Base-by-base conservation (phyloP, 1,140 invertebrate species). In the Leptinotarsa defecta region DNA sequence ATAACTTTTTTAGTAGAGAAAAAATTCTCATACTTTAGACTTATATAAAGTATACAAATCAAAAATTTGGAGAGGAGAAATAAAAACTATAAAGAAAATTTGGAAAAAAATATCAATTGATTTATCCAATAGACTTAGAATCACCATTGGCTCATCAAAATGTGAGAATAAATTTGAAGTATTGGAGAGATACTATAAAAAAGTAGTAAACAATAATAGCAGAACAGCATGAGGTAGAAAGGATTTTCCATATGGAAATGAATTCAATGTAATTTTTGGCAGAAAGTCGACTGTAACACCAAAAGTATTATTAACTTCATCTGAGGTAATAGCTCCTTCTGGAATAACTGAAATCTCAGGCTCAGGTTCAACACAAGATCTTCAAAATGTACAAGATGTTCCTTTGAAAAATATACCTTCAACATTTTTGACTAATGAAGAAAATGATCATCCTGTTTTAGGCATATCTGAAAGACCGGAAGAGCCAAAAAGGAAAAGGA, bases 41-140 rank as follows among this genome's bases (percentile, higher is more conserved):
- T 48, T 61, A 24, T 71, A 48, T 27, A 71, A 52, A 22, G 15
- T 49, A 52, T 71, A 71, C 49, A 71, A 71, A 71, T 49, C 49
- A n/a, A 48, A 20, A 52, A 8, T 24, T 5, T 20, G 24, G n/a
- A 71, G 43, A 57, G 48, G 48, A 8, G 24, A 71, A 43, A 71
- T 71, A 71, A 71, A 71, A 71, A 71, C 69, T 11, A 24, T 57
- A 3, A 71, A 71, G n/a, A 20, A 71, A 71, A 71, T 71, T 19
- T 71, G 69, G 20, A 20, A 61, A 24, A 22, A 49, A 52, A 57
- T 71, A 15, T 17, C 69, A 4, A 24, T 22, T 17, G n/a, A 71
- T 13, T 8, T 61, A 20, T 24, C 48, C 20, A 52, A 34, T 71
- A 19, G 24, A 61, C 17, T 19, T 17, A 48, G 48, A 22, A 61